These are phyloP conservation scores for Petaurus breviceps DNA, from an alignment of 2,113 vertebrate species.

Conservation along the genomic window DNA sequence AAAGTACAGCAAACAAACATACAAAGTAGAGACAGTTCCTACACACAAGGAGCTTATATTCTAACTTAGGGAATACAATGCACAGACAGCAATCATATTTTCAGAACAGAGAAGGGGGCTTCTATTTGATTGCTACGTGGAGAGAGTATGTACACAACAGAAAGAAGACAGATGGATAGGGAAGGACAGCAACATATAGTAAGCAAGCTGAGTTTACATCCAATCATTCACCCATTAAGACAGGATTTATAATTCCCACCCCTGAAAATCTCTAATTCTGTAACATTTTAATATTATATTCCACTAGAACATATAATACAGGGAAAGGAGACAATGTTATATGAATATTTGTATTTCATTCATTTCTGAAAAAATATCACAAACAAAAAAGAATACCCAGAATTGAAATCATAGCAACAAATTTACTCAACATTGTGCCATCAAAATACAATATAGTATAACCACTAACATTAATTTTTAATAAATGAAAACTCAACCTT, in stretches of 20 bases:
- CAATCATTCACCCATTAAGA: not conserved
- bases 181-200: not conserved
- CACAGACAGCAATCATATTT: not conserved
- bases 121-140: not conserved
- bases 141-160: not conserved
- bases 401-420: slow-evolving; percentile 33
- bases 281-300: not conserved
- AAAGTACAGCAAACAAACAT: not conserved
- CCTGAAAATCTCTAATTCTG: too few species aligned
- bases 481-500: slow-evolving; percentile 56
- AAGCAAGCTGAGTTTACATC: not conserved
- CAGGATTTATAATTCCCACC: not conserved
- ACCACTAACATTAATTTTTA: slow-evolving; percentile 49
- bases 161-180: not conserved
- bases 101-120: not conserved
- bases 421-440: slow-evolving; percentile 4
- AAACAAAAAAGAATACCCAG: slow-evolving; percentile 34
- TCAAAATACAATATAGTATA: slow-evolving; percentile 39
- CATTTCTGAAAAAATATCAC: not conserved
- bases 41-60: not conserved
- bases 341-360: not conserved
- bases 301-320: not conserved
- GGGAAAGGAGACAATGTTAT: not conserved
- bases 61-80: not conserved
- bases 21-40: not conserved